Conservation (phyloP, 2,888 invertebrate species). For the Drosophila paramelanica region DNA sequence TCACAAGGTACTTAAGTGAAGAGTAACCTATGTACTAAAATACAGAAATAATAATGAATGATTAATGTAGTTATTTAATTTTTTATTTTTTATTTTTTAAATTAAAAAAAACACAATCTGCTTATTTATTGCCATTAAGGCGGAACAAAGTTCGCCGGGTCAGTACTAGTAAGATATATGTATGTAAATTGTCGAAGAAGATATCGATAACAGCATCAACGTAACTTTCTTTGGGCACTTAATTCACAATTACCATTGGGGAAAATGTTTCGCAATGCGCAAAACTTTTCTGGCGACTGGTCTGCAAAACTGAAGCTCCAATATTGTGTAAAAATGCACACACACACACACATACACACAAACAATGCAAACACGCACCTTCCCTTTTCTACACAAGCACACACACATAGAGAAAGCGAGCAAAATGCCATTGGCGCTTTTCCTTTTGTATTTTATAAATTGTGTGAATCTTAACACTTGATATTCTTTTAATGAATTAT, state of each 20-base stretch:
- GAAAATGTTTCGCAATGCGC: conserved; percentile 43
- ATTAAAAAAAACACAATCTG: no score
- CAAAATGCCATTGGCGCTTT: conserved; percentile 60
- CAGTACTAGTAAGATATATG: no score
- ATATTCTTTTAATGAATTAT: conserved; percentile 80
- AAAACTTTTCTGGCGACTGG: conserved; percentile 47
- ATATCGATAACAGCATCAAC: conserved; percentile 45
- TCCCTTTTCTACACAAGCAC: background rate
- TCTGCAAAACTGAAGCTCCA: conserved; percentile 45
- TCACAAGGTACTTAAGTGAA: no score
- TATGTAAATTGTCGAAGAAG: background rate
- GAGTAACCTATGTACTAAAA: no score
- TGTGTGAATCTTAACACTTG: conserved; percentile 81
- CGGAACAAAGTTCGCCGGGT: no score
- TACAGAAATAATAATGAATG: no score
- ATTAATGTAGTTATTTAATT: no score
- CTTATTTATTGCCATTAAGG: no score
- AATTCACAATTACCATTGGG: conserved; percentile 55
- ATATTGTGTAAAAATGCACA: conserved; percentile 51
- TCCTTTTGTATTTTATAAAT: conserved; percentile 69
- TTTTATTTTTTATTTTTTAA: no score
- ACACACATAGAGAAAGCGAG: background rate
- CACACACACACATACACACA: background rate
- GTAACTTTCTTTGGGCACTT: conserved; percentile 40
- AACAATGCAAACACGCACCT: background rate